Evolutionary conservation across 2,888 invertebrate genomes (phyloP).

Genomic region (Gastrophysa polygoni): DNA sequence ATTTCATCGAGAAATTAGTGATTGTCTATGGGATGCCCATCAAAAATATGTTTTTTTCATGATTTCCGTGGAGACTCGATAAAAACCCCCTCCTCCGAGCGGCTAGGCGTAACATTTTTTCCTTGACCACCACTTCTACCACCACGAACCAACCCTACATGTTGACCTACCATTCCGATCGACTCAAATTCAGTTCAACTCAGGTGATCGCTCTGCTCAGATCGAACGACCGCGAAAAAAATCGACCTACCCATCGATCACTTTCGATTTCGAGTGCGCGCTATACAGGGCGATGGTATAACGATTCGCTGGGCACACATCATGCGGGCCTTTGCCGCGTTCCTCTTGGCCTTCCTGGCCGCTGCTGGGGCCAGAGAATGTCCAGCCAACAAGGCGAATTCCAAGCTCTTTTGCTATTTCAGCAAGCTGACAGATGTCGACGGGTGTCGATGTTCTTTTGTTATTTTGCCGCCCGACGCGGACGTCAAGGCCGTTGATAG

Average conservation of each 20-base stretch:
- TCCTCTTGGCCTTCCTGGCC: constrained; percentile 26
- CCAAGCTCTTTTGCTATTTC: constrained; percentile 55
- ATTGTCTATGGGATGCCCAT: too few relatives aligned
- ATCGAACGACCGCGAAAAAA: constrained; percentile 45
- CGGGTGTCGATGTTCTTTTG: constrained; percentile 54
- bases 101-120: too few relatives aligned
- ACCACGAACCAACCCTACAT: constrained; percentile 34
- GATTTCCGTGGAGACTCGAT: too few relatives aligned
- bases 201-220: constrained; percentile 46
- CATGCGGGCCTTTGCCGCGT: constrained; percentile 5
- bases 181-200: constrained; percentile 48
- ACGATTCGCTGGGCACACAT: not conserved
- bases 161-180: constrained; percentile 21
- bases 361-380: constrained; percentile 44
- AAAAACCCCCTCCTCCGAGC: too few relatives aligned
- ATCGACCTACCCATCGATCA: constrained; percentile 34
- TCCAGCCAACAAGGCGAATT: constrained; percentile 44
- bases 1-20: too few relatives aligned
- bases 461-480: constrained; percentile 50
- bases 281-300: constrained; percentile 7
- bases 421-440: constrained; percentile 48
- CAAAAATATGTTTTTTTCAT: too few relatives aligned
- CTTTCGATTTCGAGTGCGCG: constrained; percentile 42
- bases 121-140: too few relatives aligned
- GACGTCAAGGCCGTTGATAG: constrained; percentile 56